phyloP scores from a whole-genome alignment of 2,113 vertebrate genomes.

The Leptobrachium leishanense region DNA sequence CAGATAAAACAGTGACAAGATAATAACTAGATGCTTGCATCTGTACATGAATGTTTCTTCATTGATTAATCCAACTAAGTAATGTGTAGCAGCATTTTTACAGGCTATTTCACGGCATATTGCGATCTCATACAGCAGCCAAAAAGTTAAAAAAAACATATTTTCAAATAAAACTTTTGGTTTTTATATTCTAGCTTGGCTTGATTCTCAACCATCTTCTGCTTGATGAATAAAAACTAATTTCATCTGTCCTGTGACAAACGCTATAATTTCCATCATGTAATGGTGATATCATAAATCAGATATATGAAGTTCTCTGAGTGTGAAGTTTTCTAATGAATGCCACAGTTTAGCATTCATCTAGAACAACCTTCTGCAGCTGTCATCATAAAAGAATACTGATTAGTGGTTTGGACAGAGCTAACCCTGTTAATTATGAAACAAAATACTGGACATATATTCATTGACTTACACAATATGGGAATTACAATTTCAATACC shows the following conservation, averaged over 20 bases:
- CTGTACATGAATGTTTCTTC: no score
- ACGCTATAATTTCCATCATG: slow-evolving; percentile 21
- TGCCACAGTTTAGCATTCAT: slow-evolving; percentile 74
- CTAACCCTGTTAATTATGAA: slow-evolving; percentile 78
- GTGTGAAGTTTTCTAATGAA: slow-evolving; percentile 63
- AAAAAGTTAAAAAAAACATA: no score
- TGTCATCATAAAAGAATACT: slow-evolving; percentile 76
- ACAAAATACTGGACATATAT: slow-evolving; percentile 73
- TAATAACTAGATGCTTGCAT: no score
- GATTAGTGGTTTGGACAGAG: slow-evolving; percentile 76
- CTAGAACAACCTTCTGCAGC: slow-evolving; percentile 68
- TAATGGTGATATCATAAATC: slow-evolving; percentile 32
- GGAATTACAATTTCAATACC: slow-evolving; percentile 77
- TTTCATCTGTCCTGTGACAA: slow-evolving; percentile 32
- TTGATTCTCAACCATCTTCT: slow-evolving; percentile 12
- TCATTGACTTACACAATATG: slow-evolving; percentile 68
- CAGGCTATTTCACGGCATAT: no score
- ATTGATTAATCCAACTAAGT: no score
- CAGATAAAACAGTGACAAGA: no score
- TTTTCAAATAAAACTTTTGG: no score
- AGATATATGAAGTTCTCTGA: slow-evolving; percentile 51
- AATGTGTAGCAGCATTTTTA: no score
- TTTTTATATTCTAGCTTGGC: neutral
- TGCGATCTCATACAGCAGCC: no score
- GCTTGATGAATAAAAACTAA: slow-evolving; percentile 20